phyloP scores from a whole-genome alignment of 2,113 vertebrate genomes.

The Xenus cinereus region DNA sequence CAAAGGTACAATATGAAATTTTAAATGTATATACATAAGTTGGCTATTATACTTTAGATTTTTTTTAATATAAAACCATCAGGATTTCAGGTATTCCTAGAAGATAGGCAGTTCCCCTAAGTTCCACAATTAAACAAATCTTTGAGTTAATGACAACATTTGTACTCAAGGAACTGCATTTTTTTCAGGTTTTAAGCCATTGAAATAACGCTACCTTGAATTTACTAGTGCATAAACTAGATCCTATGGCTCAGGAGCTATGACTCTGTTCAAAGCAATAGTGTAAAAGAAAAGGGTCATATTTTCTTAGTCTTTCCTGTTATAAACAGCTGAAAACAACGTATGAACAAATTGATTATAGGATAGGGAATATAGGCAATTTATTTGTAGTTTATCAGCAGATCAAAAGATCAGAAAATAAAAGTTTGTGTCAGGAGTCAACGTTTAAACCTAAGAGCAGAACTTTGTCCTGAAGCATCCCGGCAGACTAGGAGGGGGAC shows the following conservation, averaged over 20 bases:
- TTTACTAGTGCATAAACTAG: neutral
- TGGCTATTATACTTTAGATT: neutral
- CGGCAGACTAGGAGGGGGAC: neutral
- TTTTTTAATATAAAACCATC: neutral
- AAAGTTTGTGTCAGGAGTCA: neutral
- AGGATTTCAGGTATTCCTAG: neutral
- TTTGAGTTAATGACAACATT: neutral
- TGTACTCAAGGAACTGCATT: neutral
- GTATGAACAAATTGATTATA: neutral
- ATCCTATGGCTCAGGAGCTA: neutral
- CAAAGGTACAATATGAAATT: neutral
- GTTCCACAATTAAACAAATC: neutral
- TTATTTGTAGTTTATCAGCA: neutral
- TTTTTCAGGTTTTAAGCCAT: neutral
- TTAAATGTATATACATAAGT: neutral
- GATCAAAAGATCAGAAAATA: neutral
- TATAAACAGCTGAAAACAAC: neutral
- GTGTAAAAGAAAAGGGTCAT: neutral
- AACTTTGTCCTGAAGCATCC: neutral
- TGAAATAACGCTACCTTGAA: neutral
- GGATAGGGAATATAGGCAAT: neutral
- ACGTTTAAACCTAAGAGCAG: neutral
- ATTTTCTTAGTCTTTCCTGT: neutral
- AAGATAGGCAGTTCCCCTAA: neutral
- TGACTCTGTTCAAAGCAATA: neutral